Percentiles rank a stretch among this genome's conserved stretches.
Evolutionary conservation across 2,797 vertebrate species (phyloP).

Genomic region (Tamandua tetradactyla): DNA sequence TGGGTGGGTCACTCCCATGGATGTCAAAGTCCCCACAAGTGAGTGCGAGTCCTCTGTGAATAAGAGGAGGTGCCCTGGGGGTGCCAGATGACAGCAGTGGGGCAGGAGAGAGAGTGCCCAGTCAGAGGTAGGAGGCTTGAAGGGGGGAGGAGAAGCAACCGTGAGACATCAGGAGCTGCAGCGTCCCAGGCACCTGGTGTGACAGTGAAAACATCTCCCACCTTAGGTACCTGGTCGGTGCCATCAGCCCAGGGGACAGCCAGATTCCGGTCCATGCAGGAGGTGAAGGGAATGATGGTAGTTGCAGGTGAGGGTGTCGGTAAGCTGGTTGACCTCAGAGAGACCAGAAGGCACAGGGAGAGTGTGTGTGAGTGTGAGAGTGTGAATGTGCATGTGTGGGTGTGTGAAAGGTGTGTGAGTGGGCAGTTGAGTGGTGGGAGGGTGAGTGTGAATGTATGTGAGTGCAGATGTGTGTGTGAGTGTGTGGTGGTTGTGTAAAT

Average conservation of each 20-base stretch:
- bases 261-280: too few relatives aligned
- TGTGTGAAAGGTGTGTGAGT: fast-evolving
- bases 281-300: too few relatives aligned
- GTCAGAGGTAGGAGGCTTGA: not conserved
- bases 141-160: not conserved
- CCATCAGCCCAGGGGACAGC: too few relatives aligned
- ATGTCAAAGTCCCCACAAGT: not conserved
- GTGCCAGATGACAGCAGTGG: not conserved
- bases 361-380: not conserved
- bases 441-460: not conserved
- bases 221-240: too few relatives aligned
- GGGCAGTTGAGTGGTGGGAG: not conserved
- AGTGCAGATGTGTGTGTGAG: not conserved
- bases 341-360: too few relatives aligned
- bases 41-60: not conserved
- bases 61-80: fast-evolving
- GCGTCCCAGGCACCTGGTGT: too few relatives aligned
- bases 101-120: fast-evolving
- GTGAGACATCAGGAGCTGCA: not conserved
- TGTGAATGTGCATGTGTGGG: not conserved
- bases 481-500: too few relatives aligned
- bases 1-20: not conserved
- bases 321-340: too few relatives aligned
- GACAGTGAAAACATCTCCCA: too few relatives aligned
- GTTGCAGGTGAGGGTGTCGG: too few relatives aligned